Conservation (phyloP, 2,113 vertebrate genomes). For the Nothocercus nigrocapillus region DNA sequence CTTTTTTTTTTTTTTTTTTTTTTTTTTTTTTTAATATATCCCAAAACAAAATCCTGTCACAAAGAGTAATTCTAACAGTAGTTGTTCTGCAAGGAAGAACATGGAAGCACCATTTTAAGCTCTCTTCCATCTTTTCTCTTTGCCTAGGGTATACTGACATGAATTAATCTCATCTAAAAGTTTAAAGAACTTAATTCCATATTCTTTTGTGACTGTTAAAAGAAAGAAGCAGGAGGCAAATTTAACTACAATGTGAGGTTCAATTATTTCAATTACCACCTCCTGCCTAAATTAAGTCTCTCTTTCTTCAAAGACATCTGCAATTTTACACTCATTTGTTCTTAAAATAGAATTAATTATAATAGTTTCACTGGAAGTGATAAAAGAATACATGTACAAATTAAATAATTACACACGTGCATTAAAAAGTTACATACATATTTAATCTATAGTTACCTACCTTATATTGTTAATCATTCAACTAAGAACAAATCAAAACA, state of each 20-base stretch:
- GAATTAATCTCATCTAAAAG: constrained; percentile 47
- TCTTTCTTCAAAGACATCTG: constrained; percentile 69
- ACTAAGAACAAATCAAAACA: not conserved
- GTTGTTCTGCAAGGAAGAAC: not conserved
- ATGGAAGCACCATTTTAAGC: not conserved
- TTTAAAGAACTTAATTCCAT: constrained; percentile 71
- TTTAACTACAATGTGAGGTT: constrained; percentile 66
- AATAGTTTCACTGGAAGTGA: constrained; percentile 49
- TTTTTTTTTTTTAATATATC: not conserved
- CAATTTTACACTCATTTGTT: constrained; percentile 73
- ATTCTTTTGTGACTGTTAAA: constrained; percentile 63
- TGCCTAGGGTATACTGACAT: not conserved
- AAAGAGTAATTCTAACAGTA: not conserved
- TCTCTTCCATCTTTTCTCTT: constrained; percentile 27
- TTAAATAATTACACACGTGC: constrained; percentile 50
- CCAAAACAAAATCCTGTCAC: not conserved
- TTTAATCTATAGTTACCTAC: constrained; percentile 36
- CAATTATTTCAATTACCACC: constrained; percentile 79
- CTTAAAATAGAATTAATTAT: constrained; percentile 75
- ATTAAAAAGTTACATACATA: constrained; percentile 23
- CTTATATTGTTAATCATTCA: constrained; percentile 18
- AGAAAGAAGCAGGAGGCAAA: constrained; percentile 65
- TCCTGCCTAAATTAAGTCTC: constrained; percentile 71
- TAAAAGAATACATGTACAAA: constrained; percentile 57
- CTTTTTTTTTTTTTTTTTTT: not conserved